phyloP scores from a whole-genome alignment of 2,113 vertebrate genomes.

The Festucalex cinctus region DNA sequence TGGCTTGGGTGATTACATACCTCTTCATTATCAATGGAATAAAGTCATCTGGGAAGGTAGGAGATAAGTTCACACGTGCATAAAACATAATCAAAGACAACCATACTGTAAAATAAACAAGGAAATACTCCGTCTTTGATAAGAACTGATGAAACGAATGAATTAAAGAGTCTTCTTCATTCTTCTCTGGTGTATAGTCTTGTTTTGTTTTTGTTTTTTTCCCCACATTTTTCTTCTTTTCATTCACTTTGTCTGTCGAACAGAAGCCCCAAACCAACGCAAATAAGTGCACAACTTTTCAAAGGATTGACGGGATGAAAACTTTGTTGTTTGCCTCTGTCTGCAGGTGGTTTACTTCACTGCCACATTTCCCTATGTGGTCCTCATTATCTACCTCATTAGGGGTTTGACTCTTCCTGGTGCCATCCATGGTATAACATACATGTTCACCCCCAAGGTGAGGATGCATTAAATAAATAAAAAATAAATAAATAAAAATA shows the following conservation, averaged over 20 bases:
- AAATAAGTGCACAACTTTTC: not conserved
- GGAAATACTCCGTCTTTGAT: not conserved
- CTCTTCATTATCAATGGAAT: slow-evolving; percentile 85
- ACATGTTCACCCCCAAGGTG: slow-evolving; percentile 97
- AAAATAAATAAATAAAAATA: not conserved
- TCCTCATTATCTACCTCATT: too few species aligned
- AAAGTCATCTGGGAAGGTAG: slow-evolving; percentile 86
- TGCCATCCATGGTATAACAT: slow-evolving; percentile 81
- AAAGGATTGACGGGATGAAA: not conserved
- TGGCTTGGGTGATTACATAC: slow-evolving; percentile 87
- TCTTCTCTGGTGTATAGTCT: too few species aligned
- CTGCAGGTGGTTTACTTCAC: slow-evolving; percentile 89
- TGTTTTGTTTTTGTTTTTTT: not conserved
- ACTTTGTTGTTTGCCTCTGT: not conserved
- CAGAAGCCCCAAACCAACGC: too few species aligned
- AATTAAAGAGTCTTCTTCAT: not conserved
- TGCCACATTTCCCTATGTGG: too few species aligned
- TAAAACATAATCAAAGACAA: too few species aligned
- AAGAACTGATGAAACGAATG: not conserved
- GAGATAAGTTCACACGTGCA: not conserved
- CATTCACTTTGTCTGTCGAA: not conserved
- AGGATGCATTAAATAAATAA: not conserved
- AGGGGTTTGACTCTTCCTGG: slow-evolving; percentile 88
- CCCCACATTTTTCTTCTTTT: not conserved
- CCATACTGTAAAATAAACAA: not conserved